Base-by-base conservation (phyloP, 2,888 invertebrate species). In the Acanthosoma haemorrhoidale region DNA sequence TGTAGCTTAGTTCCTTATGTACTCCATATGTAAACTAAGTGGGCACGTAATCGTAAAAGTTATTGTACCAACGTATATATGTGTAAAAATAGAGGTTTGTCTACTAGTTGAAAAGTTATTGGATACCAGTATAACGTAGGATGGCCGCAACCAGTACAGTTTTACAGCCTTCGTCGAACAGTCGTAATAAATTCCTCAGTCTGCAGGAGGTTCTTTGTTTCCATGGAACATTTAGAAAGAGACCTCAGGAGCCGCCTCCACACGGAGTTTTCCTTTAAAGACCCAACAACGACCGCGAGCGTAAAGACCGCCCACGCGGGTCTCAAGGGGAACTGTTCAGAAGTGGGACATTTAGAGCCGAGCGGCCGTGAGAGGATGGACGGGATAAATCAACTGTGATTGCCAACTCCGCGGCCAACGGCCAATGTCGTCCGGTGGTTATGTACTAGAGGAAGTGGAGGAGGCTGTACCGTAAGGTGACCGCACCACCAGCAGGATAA, bases 301-400 rank as follows among this genome's bases (percentile, higher is more conserved):
- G 21, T 21, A 25, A 51, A n/a, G 25, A 5, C 51, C 51, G 51
- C 51, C 51, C 25, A 51, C 51, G n/a, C 25, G 25, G n/a, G n/a
- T n/a, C 51, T 29, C n/a, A n/a, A n/a, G n/a, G n/a, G 29, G 25
- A 51, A 51, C 51, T 25, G 51, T 25, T 51, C n/a, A n/a, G 29
- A 51, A 51, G 25, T 51, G 51, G 51, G 51, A 51, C n/a, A n/a
- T n/a, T n/a, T n/a, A n/a, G n/a, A n/a, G n/a, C n/a, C n/a, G n/a
- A n/a, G n/a, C 51, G 51, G 51, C 51, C 51, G 8, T 51, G 51
- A n/a, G 51, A n/a, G 18, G 43, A 51, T 25, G 51, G 25, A 25
- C n/a, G 29, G 29, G 51, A 51, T 51, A 51, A 51, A 51, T 51
- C 51, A 51, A 51, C 51, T 51, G 51, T 51, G 51, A 51, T 51